phyloP scores from a whole-genome alignment of 2,113 vertebrate species.

The Eonycteris spelaea region DNA sequence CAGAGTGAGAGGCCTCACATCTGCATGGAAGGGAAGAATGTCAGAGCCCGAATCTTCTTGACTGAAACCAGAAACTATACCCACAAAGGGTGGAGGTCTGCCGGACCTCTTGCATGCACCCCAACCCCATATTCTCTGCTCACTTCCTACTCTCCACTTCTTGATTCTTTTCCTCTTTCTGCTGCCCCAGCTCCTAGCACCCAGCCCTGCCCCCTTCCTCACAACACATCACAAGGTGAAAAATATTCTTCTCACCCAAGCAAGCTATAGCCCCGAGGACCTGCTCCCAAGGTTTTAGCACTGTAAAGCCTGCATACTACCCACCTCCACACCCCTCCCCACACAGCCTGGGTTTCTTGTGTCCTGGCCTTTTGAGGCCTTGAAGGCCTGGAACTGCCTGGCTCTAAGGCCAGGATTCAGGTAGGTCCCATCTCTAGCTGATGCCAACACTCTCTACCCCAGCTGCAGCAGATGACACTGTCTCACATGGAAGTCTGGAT shows the following conservation, averaged over 20 bases:
- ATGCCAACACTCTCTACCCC: background rate
- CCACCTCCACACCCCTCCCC: background rate
- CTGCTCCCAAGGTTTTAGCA: background rate
- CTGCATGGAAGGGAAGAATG: background rate
- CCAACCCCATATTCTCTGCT: background rate
- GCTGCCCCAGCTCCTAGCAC: background rate
- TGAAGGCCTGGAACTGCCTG: background rate
- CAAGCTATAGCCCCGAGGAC: background rate
- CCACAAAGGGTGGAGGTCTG: background rate
- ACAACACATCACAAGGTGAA: constrained; percentile 33
- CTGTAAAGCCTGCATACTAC: background rate
- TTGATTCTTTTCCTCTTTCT: background rate
- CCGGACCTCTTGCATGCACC: background rate
- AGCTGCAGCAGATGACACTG: background rate
- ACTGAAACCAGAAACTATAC: background rate
- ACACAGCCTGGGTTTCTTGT: background rate
- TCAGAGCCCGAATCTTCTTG: background rate
- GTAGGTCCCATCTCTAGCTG: background rate
- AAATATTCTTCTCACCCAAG: constrained; percentile 51
- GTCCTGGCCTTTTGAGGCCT: background rate
- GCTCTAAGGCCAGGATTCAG: background rate
- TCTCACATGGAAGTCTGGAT: background rate
- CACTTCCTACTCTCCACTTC: background rate
- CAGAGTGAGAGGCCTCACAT: background rate
- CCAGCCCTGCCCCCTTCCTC: background rate